These are phyloP conservation scores for Trypoxylus dichotomus DNA, from an alignment of 1,140 invertebrate species.

Conservation along the genomic window DNA sequence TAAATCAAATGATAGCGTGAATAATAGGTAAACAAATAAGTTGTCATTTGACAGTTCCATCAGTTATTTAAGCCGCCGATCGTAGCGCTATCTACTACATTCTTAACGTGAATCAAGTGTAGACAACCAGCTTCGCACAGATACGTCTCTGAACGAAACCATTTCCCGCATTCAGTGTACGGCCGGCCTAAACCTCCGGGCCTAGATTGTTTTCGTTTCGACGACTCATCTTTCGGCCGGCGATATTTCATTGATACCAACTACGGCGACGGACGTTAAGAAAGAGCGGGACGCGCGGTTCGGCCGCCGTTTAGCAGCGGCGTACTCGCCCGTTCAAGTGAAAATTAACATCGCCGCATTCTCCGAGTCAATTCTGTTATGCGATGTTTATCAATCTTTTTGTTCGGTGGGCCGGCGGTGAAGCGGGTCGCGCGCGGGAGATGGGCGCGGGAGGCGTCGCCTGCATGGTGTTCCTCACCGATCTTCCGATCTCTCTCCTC, in stretches of 20 bases:
- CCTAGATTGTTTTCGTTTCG: not conserved
- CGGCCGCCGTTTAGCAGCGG: not conserved
- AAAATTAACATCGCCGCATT: conserved; percentile 21
- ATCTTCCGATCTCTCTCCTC: not conserved
- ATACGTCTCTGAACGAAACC: no score
- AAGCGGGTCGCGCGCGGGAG: not conserved
- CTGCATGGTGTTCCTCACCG: not conserved
- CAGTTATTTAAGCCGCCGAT: no score
- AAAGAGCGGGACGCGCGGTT: no score
- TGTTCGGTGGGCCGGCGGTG: not conserved
- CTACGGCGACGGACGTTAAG: not conserved
- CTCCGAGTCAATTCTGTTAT: conserved; percentile 14
- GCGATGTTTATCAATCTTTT: conserved; percentile 19
- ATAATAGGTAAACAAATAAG: no score
- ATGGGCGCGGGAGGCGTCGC: not conserved
- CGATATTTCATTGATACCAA: conserved; percentile 10
- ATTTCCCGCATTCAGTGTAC: not conserved
- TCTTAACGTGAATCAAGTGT: no score
- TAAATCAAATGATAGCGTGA: no score
- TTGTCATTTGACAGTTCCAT: no score
- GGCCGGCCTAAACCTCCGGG: not conserved
- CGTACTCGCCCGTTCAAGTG: not conserved
- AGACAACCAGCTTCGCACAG: no score
- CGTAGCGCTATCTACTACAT: no score
- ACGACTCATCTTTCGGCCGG: conserved; percentile 7